Evolutionary conservation across 1,140 invertebrate genomes (phyloP), one percentile per base, ranked within the genome.

Genomic region (Drosophila willistoni): DNA sequence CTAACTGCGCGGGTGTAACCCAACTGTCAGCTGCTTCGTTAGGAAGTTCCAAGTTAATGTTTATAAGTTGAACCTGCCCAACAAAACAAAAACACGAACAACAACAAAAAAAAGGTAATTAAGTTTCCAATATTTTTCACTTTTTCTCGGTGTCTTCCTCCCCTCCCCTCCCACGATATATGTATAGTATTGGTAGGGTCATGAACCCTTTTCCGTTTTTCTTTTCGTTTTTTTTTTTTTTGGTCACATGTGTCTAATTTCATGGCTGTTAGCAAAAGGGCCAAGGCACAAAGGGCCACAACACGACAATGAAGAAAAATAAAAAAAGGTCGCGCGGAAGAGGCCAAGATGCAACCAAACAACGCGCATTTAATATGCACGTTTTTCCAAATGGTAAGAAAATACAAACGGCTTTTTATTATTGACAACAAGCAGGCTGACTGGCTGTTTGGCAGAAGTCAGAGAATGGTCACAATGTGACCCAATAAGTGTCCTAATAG

Each of bases 241-340:
- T 42, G 78, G 79, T 73, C 79, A 68, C 79, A 82, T 86, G 79
- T 86, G 82, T 87, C 82, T 86, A 86, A 86, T 86, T 86, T 86
- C 82, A 86, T 86, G 82, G 83, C 82, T 86, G 79, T 86, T 87
- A 86, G 76, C 76, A 72, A 69, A 87, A 87, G 82, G 82, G 82
- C 75, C 79, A 83, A 54, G 76, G 74, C 79, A 39, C 69, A 79
- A 86, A 83, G 83, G 84, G 79, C 82, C 44, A 47, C 44, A 47
- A 22, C 17, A 12, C 44, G 44, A 47, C 13, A 6, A 44, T 13
- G 19, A 5, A 19, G 10, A 51, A 12, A 10, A 12, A 22, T 29
- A 1, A 51, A 22, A 51, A 51, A 51, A 51, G 44, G 44, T 51
- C 44, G 44, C 83, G 79, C 82, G 69, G 71, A 87, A 86, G 83